Percentiles rank a stretch among this genome's conserved stretches.
phyloP scores from a whole-genome alignment of 2,888 invertebrate genomes.

The Amphimallon solstitiale region DNA sequence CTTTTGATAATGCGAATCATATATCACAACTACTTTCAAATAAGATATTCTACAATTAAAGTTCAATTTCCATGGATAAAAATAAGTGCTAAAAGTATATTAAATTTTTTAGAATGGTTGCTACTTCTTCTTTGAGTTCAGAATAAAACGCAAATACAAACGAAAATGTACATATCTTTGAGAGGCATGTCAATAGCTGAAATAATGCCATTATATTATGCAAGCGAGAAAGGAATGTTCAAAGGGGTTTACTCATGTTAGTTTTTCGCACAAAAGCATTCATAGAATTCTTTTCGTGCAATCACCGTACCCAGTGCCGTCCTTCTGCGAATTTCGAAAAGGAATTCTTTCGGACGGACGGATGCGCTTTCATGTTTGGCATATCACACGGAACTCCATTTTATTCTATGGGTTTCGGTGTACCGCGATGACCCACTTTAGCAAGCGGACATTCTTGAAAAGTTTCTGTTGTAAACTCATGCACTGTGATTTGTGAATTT shows the following conservation, averaged over 20 bases:
- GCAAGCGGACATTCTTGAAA: slow-evolving; percentile 18
- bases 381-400: slow-evolving; percentile 16
- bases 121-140: too few relatives aligned
- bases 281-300: slow-evolving; percentile 16
- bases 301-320: slow-evolving; percentile 8
- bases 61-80: too few relatives aligned
- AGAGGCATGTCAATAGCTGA: neutral
- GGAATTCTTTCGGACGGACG: slow-evolving; percentile 27
- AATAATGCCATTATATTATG: neutral
- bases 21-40: too few relatives aligned
- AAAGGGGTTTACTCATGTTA: slow-evolving; percentile 13
- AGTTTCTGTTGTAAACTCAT: slow-evolving; percentile 11
- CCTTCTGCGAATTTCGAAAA: slow-evolving; percentile 28
- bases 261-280: slow-evolving; percentile 22
- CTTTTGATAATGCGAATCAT: too few relatives aligned
- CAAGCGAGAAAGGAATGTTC: neutral
- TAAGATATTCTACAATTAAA: too few relatives aligned
- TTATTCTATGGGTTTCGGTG: slow-evolving; percentile 4
- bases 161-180: neutral
- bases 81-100: too few relatives aligned
- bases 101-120: too few relatives aligned
- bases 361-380: slow-evolving; percentile 26
- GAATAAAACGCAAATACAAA: too few relatives aligned
- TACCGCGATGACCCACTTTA: slow-evolving; percentile 24
- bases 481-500: slow-evolving; percentile 12